Percentiles rank a stretch among this genome's conserved stretches.
Conservation (phyloP, 2,113 vertebrate genomes). For the Melanotaenia duboulayi region DNA sequence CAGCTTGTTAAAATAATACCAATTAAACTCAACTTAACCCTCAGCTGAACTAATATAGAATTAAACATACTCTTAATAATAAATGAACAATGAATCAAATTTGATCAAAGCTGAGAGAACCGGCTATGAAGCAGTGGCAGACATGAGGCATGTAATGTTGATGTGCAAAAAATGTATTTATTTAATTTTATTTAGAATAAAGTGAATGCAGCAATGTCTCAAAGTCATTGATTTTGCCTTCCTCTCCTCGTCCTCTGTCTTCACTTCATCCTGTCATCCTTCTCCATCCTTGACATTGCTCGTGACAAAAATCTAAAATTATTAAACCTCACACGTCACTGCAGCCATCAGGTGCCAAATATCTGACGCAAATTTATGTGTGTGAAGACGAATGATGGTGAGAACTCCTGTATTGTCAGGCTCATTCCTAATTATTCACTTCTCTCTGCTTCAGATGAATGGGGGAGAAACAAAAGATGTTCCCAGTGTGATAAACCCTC, state of each 20-base stretch:
- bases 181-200: background rate
- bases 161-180: too few relatives aligned
- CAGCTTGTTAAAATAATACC: too few relatives aligned
- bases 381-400: conserved; percentile 23
- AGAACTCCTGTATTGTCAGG: conserved; percentile 10
- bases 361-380: background rate
- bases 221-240: conserved; percentile 21
- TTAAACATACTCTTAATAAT: too few relatives aligned
- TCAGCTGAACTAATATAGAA: too few relatives aligned
- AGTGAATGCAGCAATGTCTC: conserved; percentile 7
- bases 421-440: background rate
- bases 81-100: too few relatives aligned
- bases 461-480: background rate
- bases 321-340: conserved; percentile 37
- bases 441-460: conserved; percentile 4
- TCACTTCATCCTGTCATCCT: background rate
- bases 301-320: conserved; percentile 4
- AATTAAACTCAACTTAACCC: too few relatives aligned
- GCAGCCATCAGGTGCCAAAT: conserved; percentile 13
- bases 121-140: too few relatives aligned
- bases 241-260: background rate
- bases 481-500: background rate
- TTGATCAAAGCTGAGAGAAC: too few relatives aligned
- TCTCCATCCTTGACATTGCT: conserved; percentile 6
- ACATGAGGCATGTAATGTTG: background rate